These are phyloP conservation scores for Pseudococcus longispinus DNA, from an alignment of 2,888 invertebrate species.

Conservation along the genomic window DNA sequence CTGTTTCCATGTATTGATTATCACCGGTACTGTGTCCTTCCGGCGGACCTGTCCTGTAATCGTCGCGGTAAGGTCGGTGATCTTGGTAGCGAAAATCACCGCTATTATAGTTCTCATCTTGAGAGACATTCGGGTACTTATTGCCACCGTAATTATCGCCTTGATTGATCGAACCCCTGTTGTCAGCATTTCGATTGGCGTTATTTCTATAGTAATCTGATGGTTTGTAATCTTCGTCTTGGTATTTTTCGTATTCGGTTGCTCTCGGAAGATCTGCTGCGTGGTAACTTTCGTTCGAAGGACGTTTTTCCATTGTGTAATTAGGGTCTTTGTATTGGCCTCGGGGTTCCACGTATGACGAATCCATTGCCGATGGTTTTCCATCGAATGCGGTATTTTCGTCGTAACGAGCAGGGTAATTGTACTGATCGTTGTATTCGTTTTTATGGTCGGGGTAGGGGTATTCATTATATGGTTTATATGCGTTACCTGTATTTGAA, in stretches of 20 bases:
- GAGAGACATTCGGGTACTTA: not conserved
- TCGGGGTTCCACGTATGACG: not conserved
- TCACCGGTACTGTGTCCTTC: not conserved
- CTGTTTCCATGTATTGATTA: not conserved
- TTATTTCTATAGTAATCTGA: not conserved
- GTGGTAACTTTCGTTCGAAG: conserved; percentile 15
- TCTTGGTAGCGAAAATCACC: not conserved
- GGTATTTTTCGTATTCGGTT: conserved; percentile 31
- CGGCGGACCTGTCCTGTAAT: not conserved
- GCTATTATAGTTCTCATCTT: not conserved
- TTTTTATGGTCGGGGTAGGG: not conserved
- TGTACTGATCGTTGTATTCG: not conserved
- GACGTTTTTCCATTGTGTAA: conserved; percentile 22
- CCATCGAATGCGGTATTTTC: not conserved
- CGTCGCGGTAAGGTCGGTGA: not conserved
- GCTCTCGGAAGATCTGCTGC: not conserved
- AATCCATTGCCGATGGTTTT: not conserved
- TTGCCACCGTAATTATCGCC: not conserved
- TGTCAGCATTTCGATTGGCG: not conserved
- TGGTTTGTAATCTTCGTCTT: conserved; percentile 26
- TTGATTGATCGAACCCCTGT: not conserved
- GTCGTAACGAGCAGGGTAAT: not conserved
- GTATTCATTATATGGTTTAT: not conserved
- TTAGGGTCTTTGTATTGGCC: not conserved
- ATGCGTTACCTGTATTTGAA: not conserved